These are phyloP conservation scores for Phasia obesa DNA, from an alignment of 2,888 invertebrate species.

Conservation along the genomic window DNA sequence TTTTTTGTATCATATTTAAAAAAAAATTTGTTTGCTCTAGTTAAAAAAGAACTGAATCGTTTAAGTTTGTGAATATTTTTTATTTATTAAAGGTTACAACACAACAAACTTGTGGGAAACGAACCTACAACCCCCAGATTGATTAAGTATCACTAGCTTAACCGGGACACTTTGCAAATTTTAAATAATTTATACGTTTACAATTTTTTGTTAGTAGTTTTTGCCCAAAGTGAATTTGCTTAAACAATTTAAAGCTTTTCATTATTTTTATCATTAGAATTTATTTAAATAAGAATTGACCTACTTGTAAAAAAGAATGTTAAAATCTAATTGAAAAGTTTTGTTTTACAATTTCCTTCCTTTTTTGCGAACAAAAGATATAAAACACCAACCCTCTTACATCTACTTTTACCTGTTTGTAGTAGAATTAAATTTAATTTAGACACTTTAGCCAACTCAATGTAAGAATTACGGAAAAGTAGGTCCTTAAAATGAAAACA, in stretches of 20 bases:
- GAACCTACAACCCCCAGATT: too few relatives aligned
- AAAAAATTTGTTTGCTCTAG: too few relatives aligned
- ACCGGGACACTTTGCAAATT: too few relatives aligned
- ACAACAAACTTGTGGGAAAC: too few relatives aligned
- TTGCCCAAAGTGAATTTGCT: too few relatives aligned
- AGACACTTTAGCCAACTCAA: constrained; percentile 63
- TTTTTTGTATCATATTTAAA: too few relatives aligned
- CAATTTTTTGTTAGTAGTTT: too few relatives aligned
- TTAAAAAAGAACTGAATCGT: too few relatives aligned
- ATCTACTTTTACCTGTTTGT: constrained; percentile 25
- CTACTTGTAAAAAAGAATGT: constrained; percentile 24
- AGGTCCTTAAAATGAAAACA: constrained; percentile 58
- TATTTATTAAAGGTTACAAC: too few relatives aligned
- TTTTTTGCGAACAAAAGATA: constrained; percentile 12
- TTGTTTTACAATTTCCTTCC: constrained; percentile 62
- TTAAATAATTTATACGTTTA: too few relatives aligned
- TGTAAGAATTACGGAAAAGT: constrained; percentile 61
- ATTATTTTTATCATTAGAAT: background rate
- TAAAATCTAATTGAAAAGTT: constrained; percentile 59
- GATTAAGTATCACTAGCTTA: too few relatives aligned
- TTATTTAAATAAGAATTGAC: constrained; percentile 31
- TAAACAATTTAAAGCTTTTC: background rate
- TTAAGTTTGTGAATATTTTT: too few relatives aligned
- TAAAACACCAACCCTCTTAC: constrained; percentile 19
- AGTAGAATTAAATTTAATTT: constrained; percentile 61